A percentile compares a stretch with the other conserved stretches of the same genome.
Evolutionary conservation across 2,797 vertebrate genomes (phyloP).

Genomic region (Philypnodon macrostomus): DNA sequence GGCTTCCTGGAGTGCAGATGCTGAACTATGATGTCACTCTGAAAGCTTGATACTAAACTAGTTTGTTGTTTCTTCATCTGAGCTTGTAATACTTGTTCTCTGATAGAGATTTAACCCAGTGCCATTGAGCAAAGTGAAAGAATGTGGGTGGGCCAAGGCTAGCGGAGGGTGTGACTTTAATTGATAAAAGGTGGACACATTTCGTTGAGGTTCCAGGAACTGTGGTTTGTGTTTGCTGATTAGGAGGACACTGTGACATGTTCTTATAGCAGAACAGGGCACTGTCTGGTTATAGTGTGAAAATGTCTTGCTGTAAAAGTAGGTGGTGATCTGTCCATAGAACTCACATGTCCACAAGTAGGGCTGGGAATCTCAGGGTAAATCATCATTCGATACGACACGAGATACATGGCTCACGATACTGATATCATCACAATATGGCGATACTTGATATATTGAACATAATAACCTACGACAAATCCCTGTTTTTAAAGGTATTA

Average conservation of each 20-base stretch:
- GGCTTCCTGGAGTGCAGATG: too few species aligned
- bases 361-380: too few species aligned
- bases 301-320: neutral
- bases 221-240: slow-evolving; percentile 60
- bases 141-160: slow-evolving; percentile 63
- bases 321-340: neutral
- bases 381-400: too few species aligned
- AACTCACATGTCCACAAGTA: neutral
- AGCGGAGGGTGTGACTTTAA: slow-evolving; percentile 56
- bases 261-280: slow-evolving; percentile 3
- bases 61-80: slow-evolving; percentile 22
- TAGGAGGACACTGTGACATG: slow-evolving; percentile 43
- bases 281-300: neutral
- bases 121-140: slow-evolving; percentile 44
- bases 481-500: too few species aligned
- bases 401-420: too few species aligned
- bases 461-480: too few species aligned
- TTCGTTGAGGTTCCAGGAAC: slow-evolving; percentile 68
- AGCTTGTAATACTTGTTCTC: slow-evolving; percentile 28
- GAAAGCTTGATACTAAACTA: neutral
- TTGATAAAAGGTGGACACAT: slow-evolving; percentile 69
- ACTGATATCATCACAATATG: too few species aligned
- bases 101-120: slow-evolving; percentile 15
- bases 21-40: slow-evolving; percentile 28
- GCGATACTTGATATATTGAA: too few species aligned